Evolutionary conservation across 2,888 invertebrate genomes (phyloP).

Genomic region (Ophion slaviceki): DNA sequence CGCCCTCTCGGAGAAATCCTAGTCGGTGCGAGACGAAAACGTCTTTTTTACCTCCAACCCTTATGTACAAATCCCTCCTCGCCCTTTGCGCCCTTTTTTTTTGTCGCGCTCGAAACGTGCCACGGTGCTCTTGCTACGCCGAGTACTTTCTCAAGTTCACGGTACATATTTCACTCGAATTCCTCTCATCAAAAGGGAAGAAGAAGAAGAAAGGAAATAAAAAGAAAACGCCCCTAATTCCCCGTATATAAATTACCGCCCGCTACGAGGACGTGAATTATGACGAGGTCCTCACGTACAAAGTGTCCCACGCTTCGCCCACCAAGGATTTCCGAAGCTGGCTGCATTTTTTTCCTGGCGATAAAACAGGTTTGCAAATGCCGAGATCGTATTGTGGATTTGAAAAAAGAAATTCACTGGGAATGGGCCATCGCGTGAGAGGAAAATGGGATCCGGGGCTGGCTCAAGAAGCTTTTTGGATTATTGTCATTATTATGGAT

Average conservation of each 20-base stretch:
- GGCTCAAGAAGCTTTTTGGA: neutral
- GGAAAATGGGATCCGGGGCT: neutral
- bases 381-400: neutral
- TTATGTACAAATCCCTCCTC: neutral
- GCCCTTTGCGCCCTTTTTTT: neutral
- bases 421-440: neutral
- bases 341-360: neutral
- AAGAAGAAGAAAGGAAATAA: neutral
- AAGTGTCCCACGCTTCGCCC: neutral
- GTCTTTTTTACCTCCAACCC: slow-evolving; percentile 25
- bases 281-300: neutral
- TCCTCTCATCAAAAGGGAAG: neutral
- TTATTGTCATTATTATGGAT: neutral
- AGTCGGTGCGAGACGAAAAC: slow-evolving; percentile 34
- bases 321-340: neutral
- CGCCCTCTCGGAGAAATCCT: slow-evolving; percentile 47
- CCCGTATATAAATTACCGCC: slow-evolving; percentile 17
- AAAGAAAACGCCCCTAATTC: neutral
- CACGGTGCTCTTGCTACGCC: slow-evolving; percentile 26
- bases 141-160: slow-evolving; percentile 47
- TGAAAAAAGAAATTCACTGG: neutral
- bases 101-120: slow-evolving; percentile 34
- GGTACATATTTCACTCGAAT: slow-evolving; percentile 29
- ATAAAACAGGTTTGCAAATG: neutral
- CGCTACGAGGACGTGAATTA: neutral